Conservation (phyloP, 2,797 vertebrate genomes). For the Girardinus metallicus region DNA sequence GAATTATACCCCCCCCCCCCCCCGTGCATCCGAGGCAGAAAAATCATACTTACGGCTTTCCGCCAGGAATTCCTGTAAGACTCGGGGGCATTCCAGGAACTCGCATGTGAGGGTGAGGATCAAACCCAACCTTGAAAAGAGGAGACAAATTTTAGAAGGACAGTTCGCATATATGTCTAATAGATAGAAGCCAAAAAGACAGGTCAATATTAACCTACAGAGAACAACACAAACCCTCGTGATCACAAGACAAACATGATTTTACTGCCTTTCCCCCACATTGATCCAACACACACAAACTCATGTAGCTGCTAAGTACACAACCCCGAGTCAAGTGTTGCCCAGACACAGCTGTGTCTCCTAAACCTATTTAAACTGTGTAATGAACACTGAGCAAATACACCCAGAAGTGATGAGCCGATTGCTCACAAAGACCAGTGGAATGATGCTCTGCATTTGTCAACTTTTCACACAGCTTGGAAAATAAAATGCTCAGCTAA, state of each 20-base stretch:
- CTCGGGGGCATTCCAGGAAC: constrained; percentile 90
- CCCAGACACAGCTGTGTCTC: constrained; percentile 59
- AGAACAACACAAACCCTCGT: constrained; percentile 55
- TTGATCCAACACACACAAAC: constrained; percentile 32
- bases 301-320: constrained; percentile 39
- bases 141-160: constrained; percentile 47
- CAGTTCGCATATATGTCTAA: constrained; percentile 49
- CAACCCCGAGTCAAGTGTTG: constrained; percentile 63
- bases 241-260: constrained; percentile 63
- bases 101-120: constrained; percentile 94
- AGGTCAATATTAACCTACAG: constrained; percentile 58
- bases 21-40: neutral
- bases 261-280: constrained; percentile 16
- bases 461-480: constrained; percentile 37
- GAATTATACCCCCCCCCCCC: neutral
- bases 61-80: constrained; percentile 92
- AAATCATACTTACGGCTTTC: constrained; percentile 90
- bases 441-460: constrained; percentile 51
- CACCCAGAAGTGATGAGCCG: constrained; percentile 56
- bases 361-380: constrained; percentile 73
- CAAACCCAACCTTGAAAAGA: constrained; percentile 90
- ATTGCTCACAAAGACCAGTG: constrained; percentile 35
- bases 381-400: constrained; percentile 74
- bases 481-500: constrained; percentile 21
- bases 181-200: constrained; percentile 37